Evolutionary conservation across 2,113 vertebrate genomes (phyloP).

Genomic region (Passer domesticus): DNA sequence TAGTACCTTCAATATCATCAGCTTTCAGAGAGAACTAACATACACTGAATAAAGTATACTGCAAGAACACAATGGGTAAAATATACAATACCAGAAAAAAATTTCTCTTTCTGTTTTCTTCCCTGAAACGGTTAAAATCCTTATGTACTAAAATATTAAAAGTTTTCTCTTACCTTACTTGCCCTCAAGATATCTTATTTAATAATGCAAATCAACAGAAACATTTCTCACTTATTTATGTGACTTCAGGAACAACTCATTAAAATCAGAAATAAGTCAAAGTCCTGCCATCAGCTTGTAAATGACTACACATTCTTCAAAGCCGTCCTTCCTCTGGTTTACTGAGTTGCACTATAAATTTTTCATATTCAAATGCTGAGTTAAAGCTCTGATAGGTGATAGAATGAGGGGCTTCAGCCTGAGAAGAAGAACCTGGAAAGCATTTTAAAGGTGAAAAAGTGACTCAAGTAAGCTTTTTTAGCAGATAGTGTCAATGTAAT

Average conservation of each 20-base stretch:
- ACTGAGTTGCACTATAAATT: constrained; percentile 9
- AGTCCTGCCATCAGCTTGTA: not conserved
- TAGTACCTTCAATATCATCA: not conserved
- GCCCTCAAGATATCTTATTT: not conserved
- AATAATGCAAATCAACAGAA: constrained; percentile 5
- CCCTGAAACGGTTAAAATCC: not conserved
- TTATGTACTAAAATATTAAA: constrained; percentile 3
- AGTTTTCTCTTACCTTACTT: not conserved
- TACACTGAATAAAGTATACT: not conserved
- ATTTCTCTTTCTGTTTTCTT: not conserved
- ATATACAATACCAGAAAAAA: not conserved
- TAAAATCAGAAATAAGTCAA: not conserved
- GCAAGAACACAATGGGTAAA: not conserved
- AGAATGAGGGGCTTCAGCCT: not conserved
- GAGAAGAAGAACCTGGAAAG: not conserved
- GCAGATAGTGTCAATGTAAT: not conserved
- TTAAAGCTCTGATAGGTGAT: not conserved
- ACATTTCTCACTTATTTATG: not conserved
- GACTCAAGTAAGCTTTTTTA: not conserved
- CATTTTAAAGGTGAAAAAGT: not conserved
- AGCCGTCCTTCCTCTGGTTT: not conserved
- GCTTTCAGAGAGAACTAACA: not conserved
- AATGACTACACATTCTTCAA: constrained; percentile 20
- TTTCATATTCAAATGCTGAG: not conserved
- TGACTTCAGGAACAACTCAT: constrained; percentile 8